phyloP scores from a whole-genome alignment of 2,797 vertebrate genomes.

The Bradypodion ventrale region DNA sequence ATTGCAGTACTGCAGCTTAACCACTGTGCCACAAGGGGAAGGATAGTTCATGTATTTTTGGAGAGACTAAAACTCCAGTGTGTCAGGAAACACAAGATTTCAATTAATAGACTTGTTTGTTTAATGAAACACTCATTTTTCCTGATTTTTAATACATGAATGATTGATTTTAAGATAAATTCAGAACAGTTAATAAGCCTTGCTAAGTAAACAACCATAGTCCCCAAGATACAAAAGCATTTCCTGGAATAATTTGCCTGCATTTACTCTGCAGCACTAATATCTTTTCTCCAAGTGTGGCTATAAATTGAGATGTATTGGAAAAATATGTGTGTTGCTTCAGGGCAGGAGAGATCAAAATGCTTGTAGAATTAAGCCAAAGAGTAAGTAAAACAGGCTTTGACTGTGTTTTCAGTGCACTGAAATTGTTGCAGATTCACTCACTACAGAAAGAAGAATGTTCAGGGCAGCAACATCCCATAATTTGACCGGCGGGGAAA shows the following conservation, averaged over 20 bases:
- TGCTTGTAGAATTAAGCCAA: not conserved
- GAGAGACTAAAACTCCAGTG: not conserved
- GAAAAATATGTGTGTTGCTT: not conserved
- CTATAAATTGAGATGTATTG: slow-evolving; percentile 1
- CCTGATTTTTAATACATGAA: slow-evolving; percentile 8
- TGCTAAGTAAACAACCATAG: not conserved
- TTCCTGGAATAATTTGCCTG: not conserved
- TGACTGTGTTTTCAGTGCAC: not conserved
- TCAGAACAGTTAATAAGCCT: fast-evolving
- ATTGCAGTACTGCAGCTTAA: too few relatives aligned
- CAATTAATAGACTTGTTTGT: slow-evolving; percentile 2
- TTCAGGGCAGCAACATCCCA: too few relatives aligned
- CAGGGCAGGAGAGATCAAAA: not conserved
- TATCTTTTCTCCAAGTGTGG: not conserved
- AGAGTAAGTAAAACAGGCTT: not conserved
- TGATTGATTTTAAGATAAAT: fast-evolving
- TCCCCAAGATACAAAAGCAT: slow-evolving; percentile 18
- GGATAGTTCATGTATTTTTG: too few relatives aligned
- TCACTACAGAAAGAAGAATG: too few relatives aligned
- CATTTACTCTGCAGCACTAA: not conserved
- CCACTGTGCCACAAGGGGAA: too few relatives aligned
- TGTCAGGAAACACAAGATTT: not conserved
- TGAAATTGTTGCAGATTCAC: not conserved
- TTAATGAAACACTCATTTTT: not conserved
- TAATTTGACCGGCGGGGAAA: too few relatives aligned